Conservation (phyloP, 1,140 invertebrate species). For the Aplysia californica region DNA sequence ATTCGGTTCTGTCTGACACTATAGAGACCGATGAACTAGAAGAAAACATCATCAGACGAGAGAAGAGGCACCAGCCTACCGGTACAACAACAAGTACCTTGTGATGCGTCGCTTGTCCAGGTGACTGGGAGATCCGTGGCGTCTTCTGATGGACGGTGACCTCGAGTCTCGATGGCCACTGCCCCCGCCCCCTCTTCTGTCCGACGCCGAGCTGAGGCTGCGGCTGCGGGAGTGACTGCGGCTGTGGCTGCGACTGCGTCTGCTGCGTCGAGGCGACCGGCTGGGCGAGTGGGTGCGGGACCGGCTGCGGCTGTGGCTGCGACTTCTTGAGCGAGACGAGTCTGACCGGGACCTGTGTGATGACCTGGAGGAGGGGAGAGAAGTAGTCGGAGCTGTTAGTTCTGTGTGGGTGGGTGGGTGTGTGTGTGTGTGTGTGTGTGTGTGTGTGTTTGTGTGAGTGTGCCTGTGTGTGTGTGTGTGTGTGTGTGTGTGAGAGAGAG, state of each 20-base stretch:
- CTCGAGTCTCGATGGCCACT: slow-evolving; percentile 41
- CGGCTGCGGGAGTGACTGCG: slow-evolving; percentile 33
- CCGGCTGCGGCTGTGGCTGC: slow-evolving; percentile 3
- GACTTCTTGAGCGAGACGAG: not conserved
- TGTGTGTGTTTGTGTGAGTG: too few species aligned
- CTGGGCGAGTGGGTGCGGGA: slow-evolving; percentile 2
- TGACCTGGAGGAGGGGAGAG: not conserved
- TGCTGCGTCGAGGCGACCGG: slow-evolving; percentile 11
- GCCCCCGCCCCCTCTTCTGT: slow-evolving; percentile 24
- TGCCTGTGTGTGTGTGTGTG: not conserved
- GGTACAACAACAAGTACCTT: too few species aligned
- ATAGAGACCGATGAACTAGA: too few species aligned
- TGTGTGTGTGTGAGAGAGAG: not conserved
- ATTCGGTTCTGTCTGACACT: too few species aligned
- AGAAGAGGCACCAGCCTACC: too few species aligned
- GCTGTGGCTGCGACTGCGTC: slow-evolving; percentile 36
- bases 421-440: too few species aligned
- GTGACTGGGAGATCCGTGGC: slow-evolving; percentile 90
- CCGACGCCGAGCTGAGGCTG: not conserved
- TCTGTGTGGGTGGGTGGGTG: too few species aligned
- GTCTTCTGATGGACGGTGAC: slow-evolving; percentile 81
- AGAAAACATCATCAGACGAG: too few species aligned
- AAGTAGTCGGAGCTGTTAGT: not conserved
- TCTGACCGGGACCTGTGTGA: not conserved
- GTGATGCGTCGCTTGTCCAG: slow-evolving; percentile 89